These are phyloP conservation scores for Amitus sp. DNA, from an alignment of 2,888 invertebrate species.

Conservation along the genomic window DNA sequence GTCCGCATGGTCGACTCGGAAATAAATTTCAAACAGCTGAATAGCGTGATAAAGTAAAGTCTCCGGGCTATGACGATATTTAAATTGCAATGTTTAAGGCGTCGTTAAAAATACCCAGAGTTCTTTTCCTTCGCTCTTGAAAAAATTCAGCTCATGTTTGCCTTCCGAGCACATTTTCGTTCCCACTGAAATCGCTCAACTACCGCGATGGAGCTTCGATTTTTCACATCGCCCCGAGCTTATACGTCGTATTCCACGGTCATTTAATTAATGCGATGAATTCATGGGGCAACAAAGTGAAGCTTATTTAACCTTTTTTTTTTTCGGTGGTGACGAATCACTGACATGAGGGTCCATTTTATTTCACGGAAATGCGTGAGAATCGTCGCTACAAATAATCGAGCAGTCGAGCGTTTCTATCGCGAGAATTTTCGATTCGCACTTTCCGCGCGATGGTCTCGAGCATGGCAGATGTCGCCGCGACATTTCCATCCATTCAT, in stretches of 20 bases:
- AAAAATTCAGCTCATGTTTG: conserved; percentile 9
- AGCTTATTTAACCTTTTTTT: too few species aligned
- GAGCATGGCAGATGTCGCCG: too few species aligned
- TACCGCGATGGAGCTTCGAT: neutral
- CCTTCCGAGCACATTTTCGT: conserved; percentile 5
- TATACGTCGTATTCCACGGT: neutral
- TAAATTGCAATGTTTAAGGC: conserved; percentile 3
- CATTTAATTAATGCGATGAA: conserved; percentile 4
- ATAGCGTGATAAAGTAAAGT: neutral
- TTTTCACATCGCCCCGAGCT: neutral
- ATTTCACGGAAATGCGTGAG: too few species aligned
- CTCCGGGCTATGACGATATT: neutral
- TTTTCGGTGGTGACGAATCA: too few species aligned
- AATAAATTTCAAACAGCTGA: neutral
- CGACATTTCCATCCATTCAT: conserved; percentile 14
- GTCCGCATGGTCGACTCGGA: neutral
- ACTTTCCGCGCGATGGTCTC: too few species aligned
- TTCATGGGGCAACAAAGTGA: too few species aligned
- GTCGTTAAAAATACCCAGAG: conserved; percentile 5
- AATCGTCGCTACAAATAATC: too few species aligned
- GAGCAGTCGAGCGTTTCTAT: too few species aligned
- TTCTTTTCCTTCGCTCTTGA: conserved; percentile 4
- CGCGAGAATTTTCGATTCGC: too few species aligned
- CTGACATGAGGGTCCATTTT: too few species aligned
- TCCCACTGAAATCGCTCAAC: conserved; percentile 2